Percentiles rank a stretch among this genome's conserved stretches.
Conservation (phyloP, 1,140 invertebrate species). For the Phthorimaea operculella region DNA sequence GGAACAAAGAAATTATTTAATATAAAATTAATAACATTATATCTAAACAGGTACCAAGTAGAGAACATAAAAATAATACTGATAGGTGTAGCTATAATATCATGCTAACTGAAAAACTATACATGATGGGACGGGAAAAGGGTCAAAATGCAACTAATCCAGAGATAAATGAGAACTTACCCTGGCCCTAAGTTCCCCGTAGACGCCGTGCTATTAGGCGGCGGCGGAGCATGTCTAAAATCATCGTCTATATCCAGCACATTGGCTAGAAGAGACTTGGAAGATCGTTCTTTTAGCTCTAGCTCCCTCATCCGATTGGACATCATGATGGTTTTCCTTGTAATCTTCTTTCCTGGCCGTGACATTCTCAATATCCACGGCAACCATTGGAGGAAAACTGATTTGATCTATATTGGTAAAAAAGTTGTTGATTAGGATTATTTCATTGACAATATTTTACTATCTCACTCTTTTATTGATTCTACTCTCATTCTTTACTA, state of each 20-base stretch:
- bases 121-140: too few relatives aligned
- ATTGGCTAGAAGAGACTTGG: slow-evolving; percentile 93
- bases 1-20: too few relatives aligned
- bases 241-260: slow-evolving; percentile 96
- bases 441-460: too few relatives aligned
- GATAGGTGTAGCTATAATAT: too few relatives aligned
- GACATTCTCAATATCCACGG: slow-evolving; percentile 95
- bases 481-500: too few relatives aligned
- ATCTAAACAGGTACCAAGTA: too few relatives aligned
- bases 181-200: slow-evolving; percentile 67
- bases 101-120: too few relatives aligned
- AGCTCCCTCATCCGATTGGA: slow-evolving; percentile 89
- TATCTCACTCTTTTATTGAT: too few relatives aligned
- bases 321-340: slow-evolving; percentile 88
- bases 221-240: slow-evolving; percentile 74
- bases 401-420: slow-evolving; percentile 78
- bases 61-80: too few relatives aligned
- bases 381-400: slow-evolving; percentile 94
- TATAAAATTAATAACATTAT: too few relatives aligned
- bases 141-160: too few relatives aligned
- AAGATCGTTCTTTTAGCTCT: slow-evolving; percentile 91
- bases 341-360: slow-evolving; percentile 94
- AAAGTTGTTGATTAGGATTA: background rate
- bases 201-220: slow-evolving; percentile 67
- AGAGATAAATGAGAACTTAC: slow-evolving; percentile 40